A percentile compares a stretch with the other conserved stretches of the same genome.
Evolutionary conservation across 23 tunicate genomes (phyloP).

Genomic region (Styela clava): DNA sequence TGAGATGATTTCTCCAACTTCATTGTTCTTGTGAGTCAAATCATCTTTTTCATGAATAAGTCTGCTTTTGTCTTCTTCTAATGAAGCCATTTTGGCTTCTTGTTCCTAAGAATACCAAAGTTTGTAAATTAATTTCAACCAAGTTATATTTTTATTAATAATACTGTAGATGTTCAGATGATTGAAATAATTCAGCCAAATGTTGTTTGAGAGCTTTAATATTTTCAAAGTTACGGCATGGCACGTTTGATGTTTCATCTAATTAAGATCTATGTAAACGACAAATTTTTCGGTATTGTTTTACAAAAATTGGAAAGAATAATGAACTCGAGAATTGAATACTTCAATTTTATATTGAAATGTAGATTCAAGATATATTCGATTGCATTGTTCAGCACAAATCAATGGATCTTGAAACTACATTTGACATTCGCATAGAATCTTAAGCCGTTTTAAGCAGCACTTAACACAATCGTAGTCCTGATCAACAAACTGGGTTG

Average conservation of each 20-base stretch:
- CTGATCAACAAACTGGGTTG: background rate
- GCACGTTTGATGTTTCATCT: too few relatives aligned
- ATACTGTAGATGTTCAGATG: too few relatives aligned
- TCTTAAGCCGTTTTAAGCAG: background rate
- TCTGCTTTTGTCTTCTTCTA: slow-evolving; percentile 52
- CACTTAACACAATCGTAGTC: background rate
- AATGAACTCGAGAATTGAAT: too few relatives aligned
- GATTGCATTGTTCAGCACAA: too few relatives aligned
- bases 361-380: too few relatives aligned
- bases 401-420: background rate
- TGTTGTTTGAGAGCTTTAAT: too few relatives aligned
- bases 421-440: background rate
- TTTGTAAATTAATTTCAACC: background rate
- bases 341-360: too few relatives aligned
- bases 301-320: too few relatives aligned
- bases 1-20: slow-evolving; percentile 40
- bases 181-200: too few relatives aligned
- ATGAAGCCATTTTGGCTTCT: slow-evolving; percentile 50
- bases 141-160: background rate
- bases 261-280: too few relatives aligned
- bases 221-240: too few relatives aligned
- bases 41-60: slow-evolving; percentile 69
- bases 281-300: too few relatives aligned
- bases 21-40: slow-evolving; percentile 41
- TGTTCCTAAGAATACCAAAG: slow-evolving; percentile 63